These are phyloP conservation scores for Heliocidaris tuberculata DNA, from an alignment of 35 echinoderm and acorn worm species.

Conservation along the genomic window DNA sequence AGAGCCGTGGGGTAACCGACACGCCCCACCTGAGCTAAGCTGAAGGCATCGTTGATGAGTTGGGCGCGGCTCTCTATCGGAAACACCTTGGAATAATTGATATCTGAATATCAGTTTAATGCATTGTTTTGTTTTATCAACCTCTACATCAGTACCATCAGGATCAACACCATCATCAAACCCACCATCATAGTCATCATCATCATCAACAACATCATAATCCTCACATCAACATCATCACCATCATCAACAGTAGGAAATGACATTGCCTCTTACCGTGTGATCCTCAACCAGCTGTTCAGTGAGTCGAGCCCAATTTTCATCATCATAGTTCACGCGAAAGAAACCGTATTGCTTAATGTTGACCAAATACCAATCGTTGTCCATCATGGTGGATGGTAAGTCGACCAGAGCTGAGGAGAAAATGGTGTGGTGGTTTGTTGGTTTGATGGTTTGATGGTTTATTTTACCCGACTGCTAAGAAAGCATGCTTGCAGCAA, in stretches of 20 bases:
- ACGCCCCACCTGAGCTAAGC: background rate
- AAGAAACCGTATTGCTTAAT: conserved; percentile 77
- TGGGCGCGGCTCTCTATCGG: background rate
- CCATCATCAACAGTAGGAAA: no score
- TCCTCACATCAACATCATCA: no score
- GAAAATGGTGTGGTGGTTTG: no score
- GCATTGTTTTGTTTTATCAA: no score
- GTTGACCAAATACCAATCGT: conserved; percentile 87
- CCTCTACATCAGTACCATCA: no score
- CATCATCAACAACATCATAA: no score
- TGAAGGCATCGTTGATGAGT: background rate
- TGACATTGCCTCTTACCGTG: conserved; percentile 47
- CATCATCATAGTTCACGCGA: conserved; percentile 85
- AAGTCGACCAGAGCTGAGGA: conserved; percentile 21
- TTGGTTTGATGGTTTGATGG: no score
- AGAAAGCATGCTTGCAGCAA: no score
- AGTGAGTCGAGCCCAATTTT: conserved; percentile 73
- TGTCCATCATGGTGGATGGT: background rate
- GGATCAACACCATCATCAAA: no score
- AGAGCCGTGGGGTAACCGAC: background rate
- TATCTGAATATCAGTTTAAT: no score
- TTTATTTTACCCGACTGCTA: no score
- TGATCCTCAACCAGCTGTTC: conserved; percentile 53
- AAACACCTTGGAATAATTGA: background rate
- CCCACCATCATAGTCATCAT: no score